Percentiles rank a stretch among this genome's conserved stretches.
Evolutionary conservation across 2,113 vertebrate species (phyloP).

Genomic region (Anolis sagrei): DNA sequence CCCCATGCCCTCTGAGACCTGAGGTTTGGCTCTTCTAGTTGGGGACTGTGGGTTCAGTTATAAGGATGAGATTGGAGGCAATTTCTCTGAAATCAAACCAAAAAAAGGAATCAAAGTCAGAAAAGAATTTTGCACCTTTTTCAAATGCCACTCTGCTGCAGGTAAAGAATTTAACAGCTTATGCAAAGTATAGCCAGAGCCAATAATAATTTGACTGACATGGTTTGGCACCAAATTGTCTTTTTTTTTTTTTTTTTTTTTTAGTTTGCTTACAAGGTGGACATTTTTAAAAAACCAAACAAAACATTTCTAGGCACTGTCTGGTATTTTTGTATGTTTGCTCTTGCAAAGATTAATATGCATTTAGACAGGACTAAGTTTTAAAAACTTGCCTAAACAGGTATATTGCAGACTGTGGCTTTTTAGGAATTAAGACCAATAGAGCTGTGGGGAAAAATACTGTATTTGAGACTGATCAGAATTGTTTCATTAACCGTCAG

Average conservation of each 20-base stretch:
- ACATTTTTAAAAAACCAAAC: conserved; percentile 39
- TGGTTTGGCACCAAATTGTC: conserved; percentile 63
- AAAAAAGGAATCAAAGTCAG: conserved; percentile 62
- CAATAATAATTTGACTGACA: conserved; percentile 77
- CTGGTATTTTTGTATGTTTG: conserved; percentile 58
- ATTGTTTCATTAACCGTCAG: neutral
- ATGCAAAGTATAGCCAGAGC: conserved; percentile 67
- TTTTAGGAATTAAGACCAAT: conserved; percentile 41
- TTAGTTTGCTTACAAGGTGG: conserved; percentile 60
- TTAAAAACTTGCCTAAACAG: conserved; percentile 7
- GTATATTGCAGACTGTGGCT: conserved; percentile 1
- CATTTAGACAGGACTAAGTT: neutral
- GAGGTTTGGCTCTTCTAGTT: conserved; percentile 27
- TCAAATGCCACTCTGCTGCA: conserved; percentile 72
- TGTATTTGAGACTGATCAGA: neutral
- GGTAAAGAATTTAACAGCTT: conserved; percentile 81
- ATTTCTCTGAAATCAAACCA: conserved; percentile 47
- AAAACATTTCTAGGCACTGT: conserved; percentile 35
- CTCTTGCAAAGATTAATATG: conserved; percentile 44
- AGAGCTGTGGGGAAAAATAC: neutral
- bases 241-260: too few relatives aligned
- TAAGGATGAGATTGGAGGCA: conserved; percentile 51
- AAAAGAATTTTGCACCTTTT: conserved; percentile 80
- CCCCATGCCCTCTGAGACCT: conserved; percentile 41
- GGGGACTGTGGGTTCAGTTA: conserved; percentile 56